Evolutionary conservation across 2,113 vertebrate species (phyloP).

Genomic region (Gallinago jamesoni): DNA sequence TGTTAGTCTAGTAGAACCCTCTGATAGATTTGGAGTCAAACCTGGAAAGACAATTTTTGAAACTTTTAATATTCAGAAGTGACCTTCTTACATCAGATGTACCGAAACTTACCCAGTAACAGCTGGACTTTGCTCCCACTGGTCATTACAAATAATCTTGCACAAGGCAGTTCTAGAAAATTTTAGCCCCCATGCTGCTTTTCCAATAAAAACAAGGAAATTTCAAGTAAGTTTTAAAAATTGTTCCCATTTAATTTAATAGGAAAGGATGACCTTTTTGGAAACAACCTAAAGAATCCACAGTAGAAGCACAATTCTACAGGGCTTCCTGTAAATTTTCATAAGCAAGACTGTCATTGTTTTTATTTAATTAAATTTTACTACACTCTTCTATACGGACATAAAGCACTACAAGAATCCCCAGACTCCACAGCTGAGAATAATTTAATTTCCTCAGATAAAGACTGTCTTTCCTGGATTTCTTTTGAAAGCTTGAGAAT

Average conservation of each 20-base stretch:
- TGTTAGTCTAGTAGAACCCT: background rate
- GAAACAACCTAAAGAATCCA: background rate
- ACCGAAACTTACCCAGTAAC: background rate
- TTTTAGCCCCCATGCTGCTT: background rate
- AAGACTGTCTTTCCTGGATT: background rate
- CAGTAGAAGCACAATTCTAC: background rate
- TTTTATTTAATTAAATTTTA: constrained; percentile 22
- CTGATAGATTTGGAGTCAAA: background rate
- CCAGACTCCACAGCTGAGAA: background rate
- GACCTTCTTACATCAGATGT: background rate
- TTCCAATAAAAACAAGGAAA: background rate
- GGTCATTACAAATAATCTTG: background rate
- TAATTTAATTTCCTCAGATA: constrained; percentile 13
- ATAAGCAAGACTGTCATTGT: background rate
- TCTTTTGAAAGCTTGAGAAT: background rate
- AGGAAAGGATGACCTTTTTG: background rate
- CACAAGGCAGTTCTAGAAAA: background rate
- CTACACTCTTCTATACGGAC: background rate
- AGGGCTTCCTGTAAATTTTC: background rate
- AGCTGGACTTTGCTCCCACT: background rate
- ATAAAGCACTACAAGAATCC: background rate
- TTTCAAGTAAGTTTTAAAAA: background rate
- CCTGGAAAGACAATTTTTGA: background rate
- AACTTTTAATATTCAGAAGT: background rate
- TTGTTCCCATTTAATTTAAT: background rate